A percentile compares a stretch with the other conserved stretches of the same genome.
Evolutionary conservation across 1,140 invertebrate genomes (phyloP).

Genomic region (Zophobas atratus): DNA sequence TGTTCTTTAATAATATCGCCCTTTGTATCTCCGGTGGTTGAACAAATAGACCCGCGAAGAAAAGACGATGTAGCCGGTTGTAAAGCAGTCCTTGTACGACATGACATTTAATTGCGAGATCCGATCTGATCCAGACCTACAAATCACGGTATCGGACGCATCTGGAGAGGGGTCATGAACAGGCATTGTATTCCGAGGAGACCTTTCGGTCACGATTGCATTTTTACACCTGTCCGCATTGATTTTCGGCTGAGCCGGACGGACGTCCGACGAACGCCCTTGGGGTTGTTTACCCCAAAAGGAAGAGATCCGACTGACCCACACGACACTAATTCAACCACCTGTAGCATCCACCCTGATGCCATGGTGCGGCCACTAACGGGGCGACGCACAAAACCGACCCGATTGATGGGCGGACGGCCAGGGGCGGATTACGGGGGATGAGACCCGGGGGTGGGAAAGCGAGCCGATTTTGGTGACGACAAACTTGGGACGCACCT

Average conservation of each 20-base stretch:
- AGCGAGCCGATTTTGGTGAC: too few relatives aligned
- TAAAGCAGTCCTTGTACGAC: constrained; percentile 54
- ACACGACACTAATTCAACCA: constrained; percentile 60
- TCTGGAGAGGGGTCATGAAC: constrained; percentile 55
- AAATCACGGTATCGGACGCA: constrained; percentile 56
- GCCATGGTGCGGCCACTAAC: constrained; percentile 26
- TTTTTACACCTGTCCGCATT: constrained; percentile 35
- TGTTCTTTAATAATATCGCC: constrained; percentile 28
- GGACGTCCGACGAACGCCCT: not conserved
- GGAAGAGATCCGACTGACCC: constrained; percentile 47
- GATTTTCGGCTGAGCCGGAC: constrained; percentile 16
- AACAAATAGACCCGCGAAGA: constrained; percentile 48
- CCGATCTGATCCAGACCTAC: constrained; percentile 58
- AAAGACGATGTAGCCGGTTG: constrained; percentile 6
- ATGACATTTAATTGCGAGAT: constrained; percentile 57
- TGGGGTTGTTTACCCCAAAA: constrained; percentile 31
- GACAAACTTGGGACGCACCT: too few relatives aligned
- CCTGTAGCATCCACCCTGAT: constrained; percentile 49
- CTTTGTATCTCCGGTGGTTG: constrained; percentile 43
- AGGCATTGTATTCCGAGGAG: constrained; percentile 51
- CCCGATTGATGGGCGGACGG: constrained; percentile 16
- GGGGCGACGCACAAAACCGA: constrained; percentile 30
- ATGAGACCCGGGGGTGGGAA: too few relatives aligned
- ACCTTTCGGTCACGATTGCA: constrained; percentile 31
- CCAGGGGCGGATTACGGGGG: not conserved